Percentiles rank a stretch among this genome's conserved stretches.
These are phyloP conservation scores for Tetranychus piercei DNA, from an alignment of 2,888 invertebrate species.

Conservation along the genomic window DNA sequence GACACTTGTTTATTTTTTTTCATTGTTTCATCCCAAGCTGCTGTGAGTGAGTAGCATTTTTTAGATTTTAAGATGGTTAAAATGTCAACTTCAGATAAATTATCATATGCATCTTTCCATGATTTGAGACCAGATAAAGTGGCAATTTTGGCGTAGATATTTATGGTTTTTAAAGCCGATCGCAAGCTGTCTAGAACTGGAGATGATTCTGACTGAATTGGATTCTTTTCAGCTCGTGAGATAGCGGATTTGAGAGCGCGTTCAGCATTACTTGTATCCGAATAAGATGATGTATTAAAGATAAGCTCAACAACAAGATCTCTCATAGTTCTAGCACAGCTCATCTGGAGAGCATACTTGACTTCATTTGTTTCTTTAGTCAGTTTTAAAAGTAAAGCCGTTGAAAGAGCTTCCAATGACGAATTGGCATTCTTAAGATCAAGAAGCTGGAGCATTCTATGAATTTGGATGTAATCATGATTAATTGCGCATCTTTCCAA, in stretches of 20 bases:
- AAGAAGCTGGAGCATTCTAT: slow-evolving; percentile 16
- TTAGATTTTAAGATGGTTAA: slow-evolving; percentile 21
- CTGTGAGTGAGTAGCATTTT: slow-evolving; percentile 15
- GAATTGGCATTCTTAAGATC: slow-evolving; percentile 15
- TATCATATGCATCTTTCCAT: slow-evolving; percentile 21
- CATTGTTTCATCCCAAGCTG: slow-evolving; percentile 18
- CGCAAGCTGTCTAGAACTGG: slow-evolving; percentile 11
- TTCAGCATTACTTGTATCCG: slow-evolving; percentile 13
- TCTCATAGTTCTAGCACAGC: slow-evolving; percentile 16
- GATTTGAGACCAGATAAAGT: slow-evolving; percentile 20
- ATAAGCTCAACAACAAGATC: slow-evolving; percentile 17
- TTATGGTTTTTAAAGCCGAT: slow-evolving; percentile 8
- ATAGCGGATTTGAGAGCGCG: slow-evolving; percentile 17
- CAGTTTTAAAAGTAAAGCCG: slow-evolving; percentile 19
- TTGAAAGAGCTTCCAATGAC: slow-evolving; percentile 17
- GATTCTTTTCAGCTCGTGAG: slow-evolving; percentile 4
- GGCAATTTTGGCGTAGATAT: slow-evolving; percentile 20
- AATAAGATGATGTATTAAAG: slow-evolving; percentile 12
- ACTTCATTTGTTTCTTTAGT: slow-evolving; percentile 18
- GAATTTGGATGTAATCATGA: slow-evolving; percentile 15
- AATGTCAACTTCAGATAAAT: slow-evolving; percentile 18
- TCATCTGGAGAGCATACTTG: slow-evolving; percentile 20
- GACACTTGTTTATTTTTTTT: background rate
- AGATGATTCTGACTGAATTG: slow-evolving; percentile 2
- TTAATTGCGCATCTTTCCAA: slow-evolving; percentile 17